Evolutionary conservation across 2,113 vertebrate species (phyloP), one percentile per base, ranked within the genome.

Genomic region (Xenopus laevis): DNA sequence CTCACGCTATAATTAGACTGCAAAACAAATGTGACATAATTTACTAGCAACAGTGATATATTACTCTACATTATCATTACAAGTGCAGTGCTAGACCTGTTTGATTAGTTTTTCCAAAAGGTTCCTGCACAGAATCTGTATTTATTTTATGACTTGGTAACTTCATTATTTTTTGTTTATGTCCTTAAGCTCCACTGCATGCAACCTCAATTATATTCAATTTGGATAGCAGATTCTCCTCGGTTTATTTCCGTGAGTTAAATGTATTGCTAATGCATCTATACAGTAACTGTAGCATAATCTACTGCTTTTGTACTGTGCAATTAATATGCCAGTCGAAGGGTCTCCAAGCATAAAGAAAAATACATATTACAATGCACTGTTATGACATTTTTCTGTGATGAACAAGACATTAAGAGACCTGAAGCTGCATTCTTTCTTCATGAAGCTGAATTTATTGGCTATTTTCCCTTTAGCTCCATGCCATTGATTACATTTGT

Each of bases 391-490:
- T 76, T 76, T 76, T 10, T 44, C 45, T 7, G 46, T 45, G 59
- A 69, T 55, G 23, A 69, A 70, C 74, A 77, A 70, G 66, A 57
- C 47, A 77, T 57, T 62, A 64, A 57, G 66, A 64, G 50, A 76
- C 12, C 9, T 55, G 57, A 84, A 89, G 85, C 78, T 50, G 81
- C 17, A 8, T 81, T 83, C 83, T 74, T 81, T 81, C 86, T 83
- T 81, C 86, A 85, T 65, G 82, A 64, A 85, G 46, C 65, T 85
- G 74, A 84, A 86, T 83, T 82, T 85, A 84, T 61, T 86, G 83
- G 82, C 73, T 79, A 81, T 81, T 84, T 86, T 89, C 71, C 76
- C 64, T 82, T 88, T 84, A 72, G 83, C 87, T 86, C 68, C 52
- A 61, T 85, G 83, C 83, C 81, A 80, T 83, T 79, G 82, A 79